These are phyloP conservation scores for Nibea albiflora DNA, from an alignment of 2,113 vertebrate genomes.

Conservation along the genomic window DNA sequence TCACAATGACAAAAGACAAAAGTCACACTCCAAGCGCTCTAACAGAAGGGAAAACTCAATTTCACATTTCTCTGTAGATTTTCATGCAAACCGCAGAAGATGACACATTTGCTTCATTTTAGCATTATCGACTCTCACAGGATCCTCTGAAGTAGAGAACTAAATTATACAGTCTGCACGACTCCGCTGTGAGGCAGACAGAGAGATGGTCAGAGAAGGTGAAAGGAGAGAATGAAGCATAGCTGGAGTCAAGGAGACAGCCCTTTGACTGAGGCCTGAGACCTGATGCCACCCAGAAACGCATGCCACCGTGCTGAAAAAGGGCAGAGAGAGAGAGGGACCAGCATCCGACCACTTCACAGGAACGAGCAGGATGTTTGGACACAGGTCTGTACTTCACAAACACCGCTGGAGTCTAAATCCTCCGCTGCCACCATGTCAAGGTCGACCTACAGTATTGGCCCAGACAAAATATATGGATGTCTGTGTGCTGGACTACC, in stretches of 20 bases:
- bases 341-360: constrained; percentile 82
- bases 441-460: constrained; percentile 65
- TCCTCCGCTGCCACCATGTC: constrained; percentile 74
- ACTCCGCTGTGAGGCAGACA: constrained; percentile 19
- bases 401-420: constrained; percentile 81
- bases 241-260: constrained; percentile 45
- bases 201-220: constrained; percentile 44
- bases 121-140: constrained; percentile 44
- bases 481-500: constrained; percentile 67
- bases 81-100: constrained; percentile 50
- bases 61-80: constrained; percentile 52
- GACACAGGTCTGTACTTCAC: constrained; percentile 78
- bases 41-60: constrained; percentile 54
- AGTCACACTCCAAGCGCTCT: constrained; percentile 39
- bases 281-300: constrained; percentile 79
- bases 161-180: constrained; percentile 40
- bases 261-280: constrained; percentile 63
- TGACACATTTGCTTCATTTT: constrained; percentile 61
- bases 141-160: constrained; percentile 34
- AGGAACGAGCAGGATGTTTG: constrained; percentile 76
- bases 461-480: constrained; percentile 79
- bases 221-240: constrained; percentile 41
- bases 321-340: constrained; percentile 60
- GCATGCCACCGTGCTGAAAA: constrained; percentile 66
- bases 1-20: constrained; percentile 76